Evolutionary conservation across 2,888 invertebrate species (phyloP), one percentile per base, ranked within the genome.

Genomic region (Lycocerus yunnanus): DNA sequence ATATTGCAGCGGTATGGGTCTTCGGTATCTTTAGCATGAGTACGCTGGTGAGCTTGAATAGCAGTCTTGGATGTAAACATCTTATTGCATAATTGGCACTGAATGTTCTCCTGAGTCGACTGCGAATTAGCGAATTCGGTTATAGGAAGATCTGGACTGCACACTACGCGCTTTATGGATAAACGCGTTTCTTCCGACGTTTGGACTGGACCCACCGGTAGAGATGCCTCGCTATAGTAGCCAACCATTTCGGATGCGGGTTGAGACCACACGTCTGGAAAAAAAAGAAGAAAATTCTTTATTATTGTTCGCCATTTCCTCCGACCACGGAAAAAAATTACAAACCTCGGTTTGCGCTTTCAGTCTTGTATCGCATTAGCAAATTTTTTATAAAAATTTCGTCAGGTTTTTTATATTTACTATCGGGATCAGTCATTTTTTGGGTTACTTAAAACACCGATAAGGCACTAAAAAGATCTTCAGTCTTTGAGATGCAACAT

Each of bases 1-100:
- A 95, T 95, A 87, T 96, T 94, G 88, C 96, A 96, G 78, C 93
- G 92, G 87, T 96, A 96, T 16, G 95, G 95, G 88, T 95, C 95
- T 21, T 88, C 87, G 15, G 87, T 85, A 76, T 87, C 86, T 66
- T 82, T 81, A 69, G 84, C 83, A 84, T 85, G 85, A 43, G 85
- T 84, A 66, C 85, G 84, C 71, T 84, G 84, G 75, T 86, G 85
- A 13, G 84, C 79, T 76, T 85, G 85, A 75, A 83, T 84, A 68
- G 86, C 84, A 15, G 85, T 79, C 78, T 86, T 85, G 43, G 86
- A 83, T 15, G 83, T 80, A 79, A 85, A 87, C 83, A 85, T 84
- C 77, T 87, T 87, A 79, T 84, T 83, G 82, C 86, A 86, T 75
- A 85, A 81, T 72, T 84, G 88, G 88, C 87, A 89, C 88, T 85